Conservation (phyloP, 2,888 invertebrate species). For the Ochropleura leucogaster region DNA sequence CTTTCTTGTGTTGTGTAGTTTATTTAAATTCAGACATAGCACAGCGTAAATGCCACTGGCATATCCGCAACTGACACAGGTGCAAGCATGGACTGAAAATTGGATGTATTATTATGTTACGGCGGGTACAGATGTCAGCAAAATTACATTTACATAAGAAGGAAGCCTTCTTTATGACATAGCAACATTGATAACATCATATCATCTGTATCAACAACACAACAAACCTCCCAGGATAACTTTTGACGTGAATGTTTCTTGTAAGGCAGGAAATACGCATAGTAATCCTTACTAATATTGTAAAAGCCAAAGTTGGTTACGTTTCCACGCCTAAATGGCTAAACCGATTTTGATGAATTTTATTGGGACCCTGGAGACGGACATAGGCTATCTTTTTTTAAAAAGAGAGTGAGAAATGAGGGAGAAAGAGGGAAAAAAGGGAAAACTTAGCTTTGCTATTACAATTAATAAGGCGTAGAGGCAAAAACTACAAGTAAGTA, state of each 20-base stretch:
- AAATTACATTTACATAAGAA: slow-evolving; percentile 38
- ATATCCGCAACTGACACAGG: slow-evolving; percentile 16
- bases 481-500: too few relatives aligned
- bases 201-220: slow-evolving; percentile 28
- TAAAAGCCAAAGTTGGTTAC: too few relatives aligned
- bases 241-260: slow-evolving; percentile 33
- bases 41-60: background rate
- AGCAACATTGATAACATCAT: slow-evolving; percentile 6
- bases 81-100: slow-evolving; percentile 32
- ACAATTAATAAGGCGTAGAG: too few relatives aligned
- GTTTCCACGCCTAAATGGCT: too few relatives aligned
- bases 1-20: slow-evolving; percentile 8
- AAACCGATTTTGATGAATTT: too few relatives aligned
- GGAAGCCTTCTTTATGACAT: slow-evolving; percentile 2
- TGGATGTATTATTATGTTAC: slow-evolving; percentile 15
- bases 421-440: too few relatives aligned
- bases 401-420: too few relatives aligned
- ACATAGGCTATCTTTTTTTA: too few relatives aligned
- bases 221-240: slow-evolving; percentile 19
- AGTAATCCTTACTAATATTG: background rate
- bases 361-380: too few relatives aligned
- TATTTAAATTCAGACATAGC: slow-evolving; percentile 28
- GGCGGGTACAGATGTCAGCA: slow-evolving; percentile 18
- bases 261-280: slow-evolving; percentile 6
- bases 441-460: too few relatives aligned